These are phyloP conservation scores for Hydropsyche tenuis DNA, from an alignment of 1,140 invertebrate species.

Conservation along the genomic window DNA sequence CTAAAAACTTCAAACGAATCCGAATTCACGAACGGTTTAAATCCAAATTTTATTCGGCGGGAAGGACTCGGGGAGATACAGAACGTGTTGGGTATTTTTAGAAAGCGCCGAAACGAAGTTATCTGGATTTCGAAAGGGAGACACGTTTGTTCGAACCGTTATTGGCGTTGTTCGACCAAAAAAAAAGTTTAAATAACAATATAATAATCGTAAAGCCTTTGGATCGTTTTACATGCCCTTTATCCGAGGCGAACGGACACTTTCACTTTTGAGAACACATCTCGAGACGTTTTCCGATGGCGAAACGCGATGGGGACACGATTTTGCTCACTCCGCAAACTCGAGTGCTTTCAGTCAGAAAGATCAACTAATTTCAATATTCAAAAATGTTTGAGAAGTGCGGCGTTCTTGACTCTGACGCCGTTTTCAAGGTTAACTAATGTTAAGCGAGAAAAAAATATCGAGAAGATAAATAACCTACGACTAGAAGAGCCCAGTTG, in stretches of 20 bases:
- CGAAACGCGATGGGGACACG: not conserved
- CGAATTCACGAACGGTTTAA: no score
- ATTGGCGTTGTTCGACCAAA: not conserved
- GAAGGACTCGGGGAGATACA: no score
- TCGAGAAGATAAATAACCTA: constrained; percentile 45
- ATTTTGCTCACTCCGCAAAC: constrained; percentile 1
- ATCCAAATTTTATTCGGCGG: no score
- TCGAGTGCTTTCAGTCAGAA: not conserved
- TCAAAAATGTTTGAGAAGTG: not conserved
- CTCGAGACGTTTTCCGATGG: not conserved
- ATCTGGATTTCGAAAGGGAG: no score
- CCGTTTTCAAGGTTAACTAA: constrained; percentile 46
- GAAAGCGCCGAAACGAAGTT: no score
- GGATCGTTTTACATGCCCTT: constrained; percentile 1
- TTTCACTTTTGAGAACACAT: constrained; percentile 2
- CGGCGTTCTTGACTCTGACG: not conserved
- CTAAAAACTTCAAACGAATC: no score
- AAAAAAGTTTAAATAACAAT: not conserved
- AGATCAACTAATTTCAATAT: not conserved
- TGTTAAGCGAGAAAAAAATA: constrained; percentile 23
- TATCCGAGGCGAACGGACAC: not conserved
- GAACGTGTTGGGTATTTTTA: no score
- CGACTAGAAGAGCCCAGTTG: constrained; percentile 19
- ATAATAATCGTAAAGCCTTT: not conserved
- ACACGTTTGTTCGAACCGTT: no score